Evolutionary conservation across 2,113 vertebrate genomes (phyloP), one percentile per base, ranked within the genome.

Genomic region (Meriones unguiculatus): DNA sequence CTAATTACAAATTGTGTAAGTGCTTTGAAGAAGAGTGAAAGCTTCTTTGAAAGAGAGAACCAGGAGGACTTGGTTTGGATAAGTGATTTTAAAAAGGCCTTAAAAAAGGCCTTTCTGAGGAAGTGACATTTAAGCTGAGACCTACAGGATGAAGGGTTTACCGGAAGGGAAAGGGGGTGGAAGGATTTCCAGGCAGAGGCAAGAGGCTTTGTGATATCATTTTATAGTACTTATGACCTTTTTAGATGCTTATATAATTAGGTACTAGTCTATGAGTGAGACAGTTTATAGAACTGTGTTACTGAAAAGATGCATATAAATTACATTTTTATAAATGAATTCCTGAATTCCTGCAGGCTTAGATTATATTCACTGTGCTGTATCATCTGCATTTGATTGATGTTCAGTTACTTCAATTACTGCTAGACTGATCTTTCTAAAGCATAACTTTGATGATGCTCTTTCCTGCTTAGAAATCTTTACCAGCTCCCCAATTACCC

Each of bases 171-270:
- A 95, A 93, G 96, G 89, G 96, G 94, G 91, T 94, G 92, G 93
- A 94, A 91, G 50, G 73, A 94, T 97, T 98, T 98, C 97, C 96
- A 96, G 97, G 96, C 97, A 97, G 91, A 97, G 91, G 94, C 95
- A 95, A 96, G 92, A 97, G 89, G 89, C 93, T 98, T 95, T 96
- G 96, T 95, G 96, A 95, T 97, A 97, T 95, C 97, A 97, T 97
- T 98, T 97, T 98, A 97, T 95, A 96, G 96, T 95, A 92, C 97
- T 96, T 95, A 97, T 96, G 98, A 97, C 97, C 97, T 98, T 98
- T 97, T 95, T 96, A 98, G 95, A 97, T 97, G 96, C 97, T 98
- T 97, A 96, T 97, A 97, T 97, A 97, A 98, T 98, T 98, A 98
- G 97, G 96, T 97, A 97, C 94, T 97, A 97, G 96, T 95, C 95